Conservation (phyloP, 2,888 invertebrate species). For the Venusia cambrica region DNA sequence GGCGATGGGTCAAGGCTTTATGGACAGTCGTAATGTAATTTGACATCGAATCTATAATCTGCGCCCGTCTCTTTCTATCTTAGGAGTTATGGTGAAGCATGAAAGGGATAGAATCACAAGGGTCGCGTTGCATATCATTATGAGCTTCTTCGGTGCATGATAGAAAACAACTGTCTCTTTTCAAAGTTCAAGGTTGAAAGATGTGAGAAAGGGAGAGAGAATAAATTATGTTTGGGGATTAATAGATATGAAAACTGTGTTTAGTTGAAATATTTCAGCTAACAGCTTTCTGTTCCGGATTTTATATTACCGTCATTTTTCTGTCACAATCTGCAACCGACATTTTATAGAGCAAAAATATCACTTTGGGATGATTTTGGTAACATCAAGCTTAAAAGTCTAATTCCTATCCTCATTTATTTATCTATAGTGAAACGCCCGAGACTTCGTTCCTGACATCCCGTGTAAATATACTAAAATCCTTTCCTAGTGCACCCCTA, state of each 20-base stretch:
- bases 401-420: too few species aligned
- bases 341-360: too few species aligned
- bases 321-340: too few species aligned
- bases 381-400: too few species aligned
- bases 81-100: not conserved
- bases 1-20: conserved; percentile 27
- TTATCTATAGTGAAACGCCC: too few species aligned
- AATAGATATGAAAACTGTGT: conserved; percentile 3
- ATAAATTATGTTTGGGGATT: conserved; percentile 10
- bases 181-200: conserved; percentile 2
- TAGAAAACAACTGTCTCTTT: conserved; percentile 29
- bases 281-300: too few species aligned
- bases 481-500: too few species aligned
- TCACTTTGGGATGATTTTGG: too few species aligned
- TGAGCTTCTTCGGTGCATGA: conserved; percentile 24
- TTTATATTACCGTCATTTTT: too few species aligned
- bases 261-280: too few species aligned
- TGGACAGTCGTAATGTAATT: conserved; percentile 31
- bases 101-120: conserved; percentile 32
- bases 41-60: conserved; percentile 30
- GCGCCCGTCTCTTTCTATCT: conserved; percentile 25
- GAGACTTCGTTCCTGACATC: too few species aligned
- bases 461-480: too few species aligned
- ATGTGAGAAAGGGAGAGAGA: conserved; percentile 34
- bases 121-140: conserved; percentile 46